Base-by-base conservation (phyloP, 1,140 invertebrate genomes). In the Drosophila parvula region DNA sequence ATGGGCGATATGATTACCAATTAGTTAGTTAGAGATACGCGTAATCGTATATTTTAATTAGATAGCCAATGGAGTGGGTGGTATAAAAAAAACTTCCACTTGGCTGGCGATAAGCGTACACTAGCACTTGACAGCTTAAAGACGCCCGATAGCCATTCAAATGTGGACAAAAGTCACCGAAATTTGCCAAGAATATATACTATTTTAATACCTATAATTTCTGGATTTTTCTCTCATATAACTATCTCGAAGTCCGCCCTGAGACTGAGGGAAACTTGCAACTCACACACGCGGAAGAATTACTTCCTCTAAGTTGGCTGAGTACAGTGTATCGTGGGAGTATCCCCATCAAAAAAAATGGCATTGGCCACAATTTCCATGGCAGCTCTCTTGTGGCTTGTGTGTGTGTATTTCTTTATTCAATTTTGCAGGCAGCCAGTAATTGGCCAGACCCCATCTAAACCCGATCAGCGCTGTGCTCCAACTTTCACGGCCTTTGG, bases 401-500 rank as follows among this genome's bases (percentile, higher is more conserved):
- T n/a, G 18, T 22, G 9, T 27, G 34, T 51, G 38, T 44, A 22
- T 45, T 43, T 41, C 9, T 38, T 28, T 18, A 50, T 40, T 28
- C 34, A 44, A 53, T 74, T 47, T 53, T 53, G 18, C 48, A 34
- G 45, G 28, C 69, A 74, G 58, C 18, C 58, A 47, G 69, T 47
- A 74, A 74, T 74, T 74, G 70, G 70, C 28, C 69, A 61, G 47
- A 45, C 68, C 14, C 11, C 56, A 55, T 62, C 55, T 59, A 53
- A 74, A 41, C 70, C 57, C 47, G 57, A 74, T 53, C 48, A 22
- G 14, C 10, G 38, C 36, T 10, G 56, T 55, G 51, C 70, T 45
- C 61, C 55, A 78, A 78, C 75, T 78, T 78, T 78, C 75, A 78
- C 75, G 74, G 44, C 64, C 58, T 51, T 36, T 28, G 40, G 11